Conservation (phyloP, 2,113 vertebrate genomes). For the Xiphophorus couchianus region DNA sequence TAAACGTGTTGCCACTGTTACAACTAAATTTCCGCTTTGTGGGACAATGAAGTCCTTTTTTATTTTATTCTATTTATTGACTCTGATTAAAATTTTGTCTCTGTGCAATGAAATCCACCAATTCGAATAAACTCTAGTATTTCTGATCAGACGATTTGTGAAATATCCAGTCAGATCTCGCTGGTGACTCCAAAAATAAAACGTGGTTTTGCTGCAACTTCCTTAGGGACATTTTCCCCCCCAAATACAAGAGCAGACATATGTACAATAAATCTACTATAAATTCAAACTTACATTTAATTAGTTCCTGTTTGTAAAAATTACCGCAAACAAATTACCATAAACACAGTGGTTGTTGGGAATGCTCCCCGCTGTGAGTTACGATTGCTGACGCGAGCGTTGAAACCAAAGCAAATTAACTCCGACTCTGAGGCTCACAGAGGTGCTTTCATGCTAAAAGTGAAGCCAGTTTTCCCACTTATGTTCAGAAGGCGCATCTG, state of each 20-base stretch:
- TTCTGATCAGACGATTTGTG: neutral
- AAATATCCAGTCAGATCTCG: neutral
- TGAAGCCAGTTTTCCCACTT: neutral
- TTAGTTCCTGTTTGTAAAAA: too few species aligned
- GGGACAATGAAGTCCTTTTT: too few species aligned
- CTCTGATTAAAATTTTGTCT: too few species aligned
- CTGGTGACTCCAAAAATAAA: too few species aligned
- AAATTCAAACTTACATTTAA: too few species aligned
- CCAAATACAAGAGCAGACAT: neutral
- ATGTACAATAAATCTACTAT: neutral
- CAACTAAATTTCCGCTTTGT: too few species aligned
- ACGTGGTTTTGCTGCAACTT: neutral
- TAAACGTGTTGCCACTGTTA: too few species aligned
- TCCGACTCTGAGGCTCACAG: neutral
- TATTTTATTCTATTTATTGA: too few species aligned
- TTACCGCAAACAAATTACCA: too few species aligned
- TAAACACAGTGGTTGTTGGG: too few species aligned
- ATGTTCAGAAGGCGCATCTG: neutral
- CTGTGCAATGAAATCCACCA: neutral
- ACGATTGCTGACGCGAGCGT: neutral
- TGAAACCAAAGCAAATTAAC: neutral
- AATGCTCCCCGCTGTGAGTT: neutral
- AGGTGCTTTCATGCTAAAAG: neutral
- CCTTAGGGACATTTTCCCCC: neutral
- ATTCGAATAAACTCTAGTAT: neutral